phyloP scores from a whole-genome alignment of 1,140 invertebrate genomes.

The Conus ventricosus region DNA sequence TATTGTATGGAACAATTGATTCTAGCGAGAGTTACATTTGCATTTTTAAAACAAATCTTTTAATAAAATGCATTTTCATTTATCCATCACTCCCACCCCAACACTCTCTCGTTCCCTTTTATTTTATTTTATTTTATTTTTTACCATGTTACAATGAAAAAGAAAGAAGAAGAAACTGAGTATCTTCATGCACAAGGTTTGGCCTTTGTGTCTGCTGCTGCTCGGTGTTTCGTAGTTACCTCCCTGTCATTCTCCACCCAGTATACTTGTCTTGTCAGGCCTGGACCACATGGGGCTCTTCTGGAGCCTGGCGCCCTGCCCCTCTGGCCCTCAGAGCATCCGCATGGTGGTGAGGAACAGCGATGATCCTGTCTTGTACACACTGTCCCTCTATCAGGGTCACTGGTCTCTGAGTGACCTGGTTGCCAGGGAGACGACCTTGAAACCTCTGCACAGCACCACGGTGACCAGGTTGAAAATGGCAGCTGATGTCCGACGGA shows the following conservation, averaged over 20 bases:
- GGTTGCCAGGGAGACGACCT: not conserved
- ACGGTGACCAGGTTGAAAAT: constrained; percentile 15
- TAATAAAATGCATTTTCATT: no score
- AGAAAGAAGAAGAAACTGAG: not conserved
- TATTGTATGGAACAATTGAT: no score
- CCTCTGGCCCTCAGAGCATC: not conserved
- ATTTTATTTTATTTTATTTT: no score
- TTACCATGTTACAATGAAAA: no score
- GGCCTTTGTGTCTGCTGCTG: not conserved
- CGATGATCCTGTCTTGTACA: not conserved
- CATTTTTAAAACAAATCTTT: no score
- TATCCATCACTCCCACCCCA: no score
- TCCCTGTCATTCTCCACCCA: no score
- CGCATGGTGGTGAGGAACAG: constrained; percentile 19
- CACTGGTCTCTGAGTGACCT: not conserved
- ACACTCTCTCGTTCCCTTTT: no score
- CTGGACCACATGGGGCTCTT: constrained; percentile 26
- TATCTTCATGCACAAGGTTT: not conserved
- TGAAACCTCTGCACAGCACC: constrained; percentile 6
- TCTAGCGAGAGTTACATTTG: no score
- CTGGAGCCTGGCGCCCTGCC: constrained; percentile 15
- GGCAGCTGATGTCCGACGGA: constrained; percentile 38
- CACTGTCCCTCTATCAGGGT: not conserved
- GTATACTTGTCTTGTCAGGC: not conserved
- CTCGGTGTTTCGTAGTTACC: no score